Percentiles rank a stretch among this genome's conserved stretches.
Evolutionary conservation across 2,113 vertebrate genomes (phyloP).

Genomic region (Ctenomys sociabilis): DNA sequence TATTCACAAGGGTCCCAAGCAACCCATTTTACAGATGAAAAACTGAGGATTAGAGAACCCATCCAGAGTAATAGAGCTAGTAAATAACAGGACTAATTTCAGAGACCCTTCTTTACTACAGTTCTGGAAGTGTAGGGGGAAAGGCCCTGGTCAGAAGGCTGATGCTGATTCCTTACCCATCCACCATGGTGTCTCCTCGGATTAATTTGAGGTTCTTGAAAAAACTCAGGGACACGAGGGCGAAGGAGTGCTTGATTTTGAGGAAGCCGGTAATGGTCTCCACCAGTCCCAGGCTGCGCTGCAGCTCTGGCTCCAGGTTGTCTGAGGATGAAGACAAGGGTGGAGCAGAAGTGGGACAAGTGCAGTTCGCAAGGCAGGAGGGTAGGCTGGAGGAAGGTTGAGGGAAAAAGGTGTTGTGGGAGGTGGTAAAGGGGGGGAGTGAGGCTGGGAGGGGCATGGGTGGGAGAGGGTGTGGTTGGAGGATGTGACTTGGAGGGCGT

Average conservation of each 20-base stretch:
- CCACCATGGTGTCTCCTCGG: slow-evolving; percentile 89
- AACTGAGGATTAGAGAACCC: not conserved
- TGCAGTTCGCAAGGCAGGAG: not conserved
- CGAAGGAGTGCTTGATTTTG: slow-evolving; percentile 91
- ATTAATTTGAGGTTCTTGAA: slow-evolving; percentile 90
- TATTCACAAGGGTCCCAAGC: not conserved
- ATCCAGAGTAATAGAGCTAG: not conserved
- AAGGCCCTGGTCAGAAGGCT: not conserved
- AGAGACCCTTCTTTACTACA: not conserved
- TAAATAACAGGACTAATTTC: not conserved
- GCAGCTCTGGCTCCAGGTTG: slow-evolving; percentile 86
- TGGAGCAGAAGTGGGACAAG: not conserved
- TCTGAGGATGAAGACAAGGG: slow-evolving; percentile 77
- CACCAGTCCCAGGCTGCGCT: slow-evolving; percentile 87
- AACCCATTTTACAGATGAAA: slow-evolving; percentile 25
- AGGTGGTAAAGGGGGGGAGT: not conserved
- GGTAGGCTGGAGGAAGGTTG: not conserved
- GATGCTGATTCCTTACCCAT: slow-evolving; percentile 84
- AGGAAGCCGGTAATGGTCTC: slow-evolving; percentile 91
- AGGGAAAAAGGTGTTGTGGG: not conserved
- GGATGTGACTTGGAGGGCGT: not conserved
- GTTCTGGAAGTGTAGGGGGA: not conserved
- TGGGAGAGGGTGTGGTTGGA: not conserved
- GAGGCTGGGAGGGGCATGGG: not conserved
- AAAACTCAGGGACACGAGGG: slow-evolving; percentile 88